A percentile compares a stretch with the other conserved stretches of the same genome.
Evolutionary conservation across 2,113 vertebrate genomes (phyloP).

Genomic region (Malurus elegans): DNA sequence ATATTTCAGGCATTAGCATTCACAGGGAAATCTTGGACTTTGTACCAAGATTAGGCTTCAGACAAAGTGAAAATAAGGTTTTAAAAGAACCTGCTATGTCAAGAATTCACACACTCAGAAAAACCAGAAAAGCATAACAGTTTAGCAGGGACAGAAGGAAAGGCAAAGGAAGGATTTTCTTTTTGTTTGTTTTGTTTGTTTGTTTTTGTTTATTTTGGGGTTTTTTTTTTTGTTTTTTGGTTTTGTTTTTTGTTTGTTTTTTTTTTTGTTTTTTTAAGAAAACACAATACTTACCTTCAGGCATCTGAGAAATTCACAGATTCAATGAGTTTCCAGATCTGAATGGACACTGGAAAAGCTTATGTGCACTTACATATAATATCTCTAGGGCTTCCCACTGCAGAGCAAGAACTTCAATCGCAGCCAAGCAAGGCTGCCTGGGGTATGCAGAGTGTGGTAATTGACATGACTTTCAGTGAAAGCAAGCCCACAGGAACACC

Average conservation of each 20-base stretch:
- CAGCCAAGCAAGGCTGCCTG: background rate
- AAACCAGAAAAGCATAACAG: background rate
- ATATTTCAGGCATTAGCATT: background rate
- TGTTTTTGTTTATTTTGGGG: too few relatives aligned
- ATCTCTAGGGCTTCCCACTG: background rate
- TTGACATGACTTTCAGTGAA: background rate
- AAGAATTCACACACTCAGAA: background rate
- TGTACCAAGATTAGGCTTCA: background rate
- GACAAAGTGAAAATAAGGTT: background rate
- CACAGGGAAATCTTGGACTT: background rate
- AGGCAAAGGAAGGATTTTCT: background rate
- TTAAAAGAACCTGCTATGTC: background rate
- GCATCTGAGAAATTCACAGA: background rate
- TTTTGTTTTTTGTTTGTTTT: background rate
- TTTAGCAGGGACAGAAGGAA: background rate
- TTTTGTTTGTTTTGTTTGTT: rapidly evolving
- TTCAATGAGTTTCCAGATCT: background rate
- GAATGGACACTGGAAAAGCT: background rate
- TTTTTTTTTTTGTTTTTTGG: too few relatives aligned
- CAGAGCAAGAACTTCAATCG: background rate
- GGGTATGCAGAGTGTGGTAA: background rate
- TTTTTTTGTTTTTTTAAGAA: background rate
- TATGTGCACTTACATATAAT: too few relatives aligned
- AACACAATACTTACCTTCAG: background rate
- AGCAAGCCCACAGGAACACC: background rate